Conservation (phyloP, 2,113 vertebrate species). For the Rhinolophus sinicus region DNA sequence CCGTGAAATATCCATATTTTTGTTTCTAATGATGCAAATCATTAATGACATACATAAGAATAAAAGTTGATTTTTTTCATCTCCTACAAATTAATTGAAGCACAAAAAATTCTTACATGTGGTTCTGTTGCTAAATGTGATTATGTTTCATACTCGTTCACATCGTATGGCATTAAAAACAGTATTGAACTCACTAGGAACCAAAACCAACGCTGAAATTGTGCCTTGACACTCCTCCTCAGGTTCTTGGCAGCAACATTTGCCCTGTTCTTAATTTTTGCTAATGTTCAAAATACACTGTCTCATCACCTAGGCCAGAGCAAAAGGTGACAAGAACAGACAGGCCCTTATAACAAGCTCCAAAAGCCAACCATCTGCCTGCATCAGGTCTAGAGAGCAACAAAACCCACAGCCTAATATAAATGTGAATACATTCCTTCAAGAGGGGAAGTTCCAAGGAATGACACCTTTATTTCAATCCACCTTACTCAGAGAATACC, state of each 20-base stretch:
- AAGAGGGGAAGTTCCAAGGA: not conserved
- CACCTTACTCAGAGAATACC: not conserved
- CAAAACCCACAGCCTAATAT: not conserved
- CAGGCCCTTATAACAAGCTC: fast-evolving
- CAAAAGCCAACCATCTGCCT: fast-evolving
- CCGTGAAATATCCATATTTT: not conserved
- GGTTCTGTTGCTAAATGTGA: not conserved
- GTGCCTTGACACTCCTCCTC: not conserved
- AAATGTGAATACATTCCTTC: not conserved
- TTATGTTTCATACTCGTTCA: not conserved
- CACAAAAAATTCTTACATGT: not conserved
- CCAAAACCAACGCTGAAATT: not conserved
- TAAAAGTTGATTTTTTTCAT: not conserved
- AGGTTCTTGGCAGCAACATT: not conserved
- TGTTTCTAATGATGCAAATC: not conserved
- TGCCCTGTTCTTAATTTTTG: not conserved
- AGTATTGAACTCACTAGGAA: not conserved
- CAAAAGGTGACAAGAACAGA: not conserved
- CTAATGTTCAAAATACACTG: not conserved
- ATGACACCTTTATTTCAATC: not conserved
- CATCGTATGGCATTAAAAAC: not conserved
- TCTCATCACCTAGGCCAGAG: not conserved
- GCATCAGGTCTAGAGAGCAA: fast-evolving
- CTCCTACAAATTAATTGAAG: not conserved
- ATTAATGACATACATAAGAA: not conserved